Evolutionary conservation across 2,113 vertebrate genomes (phyloP).

Genomic region (Cryptotis parvus): DNA sequence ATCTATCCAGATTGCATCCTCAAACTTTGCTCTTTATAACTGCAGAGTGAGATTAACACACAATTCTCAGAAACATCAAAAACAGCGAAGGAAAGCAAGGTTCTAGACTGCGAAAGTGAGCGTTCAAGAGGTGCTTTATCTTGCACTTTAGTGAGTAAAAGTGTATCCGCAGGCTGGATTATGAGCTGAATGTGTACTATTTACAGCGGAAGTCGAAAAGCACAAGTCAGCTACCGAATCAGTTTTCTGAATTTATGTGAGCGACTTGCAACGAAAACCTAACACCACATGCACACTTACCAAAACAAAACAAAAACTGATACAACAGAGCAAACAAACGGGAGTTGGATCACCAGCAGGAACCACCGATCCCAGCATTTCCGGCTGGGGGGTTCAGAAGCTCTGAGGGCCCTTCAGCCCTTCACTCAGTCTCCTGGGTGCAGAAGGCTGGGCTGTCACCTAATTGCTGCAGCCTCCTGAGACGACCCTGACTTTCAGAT

Average conservation of each 20-base stretch:
- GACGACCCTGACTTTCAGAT: constrained; percentile 31
- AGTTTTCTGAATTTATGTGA: constrained; percentile 54
- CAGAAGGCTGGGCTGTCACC: constrained; percentile 40
- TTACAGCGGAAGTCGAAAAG: constrained; percentile 9
- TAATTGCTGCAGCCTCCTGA: constrained; percentile 27
- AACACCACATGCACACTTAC: constrained; percentile 2
- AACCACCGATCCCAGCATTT: constrained; percentile 27
- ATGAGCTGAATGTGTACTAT: neutral
- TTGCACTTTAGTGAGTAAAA: constrained; percentile 10
- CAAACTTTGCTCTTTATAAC: constrained; percentile 21
- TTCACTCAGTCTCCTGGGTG: neutral
- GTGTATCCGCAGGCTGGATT: neutral
- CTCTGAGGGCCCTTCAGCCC: neutral
- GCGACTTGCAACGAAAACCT: constrained; percentile 40
- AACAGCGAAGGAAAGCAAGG: constrained; percentile 48
- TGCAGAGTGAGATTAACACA: constrained; percentile 61
- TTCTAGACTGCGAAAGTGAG: constrained; percentile 51
- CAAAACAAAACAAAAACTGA: constrained; percentile 44
- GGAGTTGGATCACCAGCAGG: neutral
- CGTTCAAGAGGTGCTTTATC: constrained; percentile 4
- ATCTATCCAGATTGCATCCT: no score
- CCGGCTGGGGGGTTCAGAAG: constrained; percentile 5
- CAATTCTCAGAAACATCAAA: constrained; percentile 62
- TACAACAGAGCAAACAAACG: neutral
- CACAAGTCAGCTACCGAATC: constrained; percentile 21